Evolutionary conservation across 1,140 invertebrate genomes (phyloP).

Genomic region (Macrobrachium rosenbergii): DNA sequence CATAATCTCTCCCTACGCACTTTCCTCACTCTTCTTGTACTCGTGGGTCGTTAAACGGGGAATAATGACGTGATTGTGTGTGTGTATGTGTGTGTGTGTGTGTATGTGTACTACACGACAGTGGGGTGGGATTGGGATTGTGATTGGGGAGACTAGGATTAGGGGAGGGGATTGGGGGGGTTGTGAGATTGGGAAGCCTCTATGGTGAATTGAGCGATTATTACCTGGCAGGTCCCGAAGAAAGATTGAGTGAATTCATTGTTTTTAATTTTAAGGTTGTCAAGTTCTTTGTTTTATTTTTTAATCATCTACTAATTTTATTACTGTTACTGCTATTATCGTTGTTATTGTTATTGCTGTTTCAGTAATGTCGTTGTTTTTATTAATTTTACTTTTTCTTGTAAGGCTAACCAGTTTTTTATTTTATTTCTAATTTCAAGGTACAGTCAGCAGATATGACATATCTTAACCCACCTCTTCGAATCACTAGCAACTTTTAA

Average conservation of each 20-base stretch:
- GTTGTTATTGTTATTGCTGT: not conserved
- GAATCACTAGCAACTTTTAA: too few relatives aligned
- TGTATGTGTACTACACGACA: not conserved
- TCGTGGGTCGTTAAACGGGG: not conserved
- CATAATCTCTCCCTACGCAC: not conserved
- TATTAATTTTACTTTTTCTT: too few relatives aligned
- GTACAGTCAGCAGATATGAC: too few relatives aligned
- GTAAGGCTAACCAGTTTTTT: too few relatives aligned
- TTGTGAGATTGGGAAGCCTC: not conserved
- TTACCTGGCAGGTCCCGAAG: not conserved
- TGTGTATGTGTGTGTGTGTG: constrained; percentile 4
- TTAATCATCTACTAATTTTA: not conserved
- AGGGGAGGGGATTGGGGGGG: not conserved
- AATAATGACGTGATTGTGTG: not conserved
- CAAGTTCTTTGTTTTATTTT: too few relatives aligned
- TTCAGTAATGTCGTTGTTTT: not conserved
- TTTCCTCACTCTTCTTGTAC: not conserved
- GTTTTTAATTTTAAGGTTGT: too few relatives aligned
- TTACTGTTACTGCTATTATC: not conserved
- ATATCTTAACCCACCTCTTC: too few relatives aligned
- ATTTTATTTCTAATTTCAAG: too few relatives aligned
- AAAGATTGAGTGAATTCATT: too few relatives aligned
- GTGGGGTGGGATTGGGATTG: not conserved
- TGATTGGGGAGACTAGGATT: not conserved
- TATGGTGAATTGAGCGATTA: not conserved